Conservation (phyloP, 2,888 invertebrate genomes). For the Apocheima hispidaria region DNA sequence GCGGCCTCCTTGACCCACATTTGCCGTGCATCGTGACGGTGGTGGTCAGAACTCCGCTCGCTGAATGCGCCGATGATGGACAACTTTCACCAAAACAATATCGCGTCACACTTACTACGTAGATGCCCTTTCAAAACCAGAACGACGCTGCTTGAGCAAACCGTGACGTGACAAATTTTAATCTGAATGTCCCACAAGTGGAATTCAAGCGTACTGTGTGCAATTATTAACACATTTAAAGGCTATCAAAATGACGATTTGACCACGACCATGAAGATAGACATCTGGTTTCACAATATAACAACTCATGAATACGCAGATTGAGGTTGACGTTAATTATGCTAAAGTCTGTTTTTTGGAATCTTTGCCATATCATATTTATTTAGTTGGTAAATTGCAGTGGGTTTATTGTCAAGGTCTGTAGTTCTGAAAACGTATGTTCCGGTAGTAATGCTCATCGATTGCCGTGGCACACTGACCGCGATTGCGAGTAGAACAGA, state of each 20-base stretch:
- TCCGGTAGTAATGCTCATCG: constrained; percentile 76
- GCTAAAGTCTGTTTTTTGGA: constrained; percentile 22
- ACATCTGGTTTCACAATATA: constrained; percentile 35
- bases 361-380: constrained; percentile 28
- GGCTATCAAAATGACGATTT: constrained; percentile 31
- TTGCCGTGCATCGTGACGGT: constrained; percentile 66
- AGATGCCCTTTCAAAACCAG: constrained; percentile 54
- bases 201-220: constrained; percentile 13
- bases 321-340: constrained; percentile 32
- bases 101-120: constrained; percentile 50
- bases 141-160: constrained; percentile 24
- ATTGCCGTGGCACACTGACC: constrained; percentile 81
- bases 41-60: constrained; percentile 64
- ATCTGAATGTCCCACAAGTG: constrained; percentile 3
- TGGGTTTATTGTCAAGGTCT: constrained; percentile 62
- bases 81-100: constrained; percentile 81
- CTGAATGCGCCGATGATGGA: constrained; percentile 65
- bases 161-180: constrained; percentile 23
- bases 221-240: constrained; percentile 27
- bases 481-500: constrained; percentile 68
- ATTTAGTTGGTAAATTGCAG: constrained; percentile 35
- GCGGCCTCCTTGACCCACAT: constrained; percentile 80
- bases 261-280: constrained; percentile 41
- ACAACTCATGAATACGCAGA: constrained; percentile 28
- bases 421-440: constrained; percentile 55